phyloP scores from a whole-genome alignment of 2,888 invertebrate genomes.

The Drosophila longiperda region DNA sequence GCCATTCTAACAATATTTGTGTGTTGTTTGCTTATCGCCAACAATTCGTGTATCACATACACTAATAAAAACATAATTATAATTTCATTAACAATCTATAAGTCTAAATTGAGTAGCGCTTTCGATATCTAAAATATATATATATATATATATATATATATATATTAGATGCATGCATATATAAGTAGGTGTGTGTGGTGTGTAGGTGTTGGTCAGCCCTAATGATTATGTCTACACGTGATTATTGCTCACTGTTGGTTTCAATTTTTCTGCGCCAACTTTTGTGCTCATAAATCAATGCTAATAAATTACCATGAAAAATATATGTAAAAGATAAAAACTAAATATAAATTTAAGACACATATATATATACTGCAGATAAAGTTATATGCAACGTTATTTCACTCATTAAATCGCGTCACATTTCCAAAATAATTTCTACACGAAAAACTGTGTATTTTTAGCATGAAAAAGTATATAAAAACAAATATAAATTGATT shows the following conservation, averaged over 20 bases:
- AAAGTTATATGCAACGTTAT: constrained; percentile 10
- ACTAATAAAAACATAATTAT: constrained; percentile 61
- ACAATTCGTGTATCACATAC: constrained; percentile 35
- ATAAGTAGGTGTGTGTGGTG: not conserved
- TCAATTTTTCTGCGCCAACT: constrained; percentile 39
- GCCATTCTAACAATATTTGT: not conserved
- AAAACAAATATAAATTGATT: constrained; percentile 19
- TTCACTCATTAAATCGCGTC: constrained; percentile 71
- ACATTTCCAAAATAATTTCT: constrained; percentile 48
- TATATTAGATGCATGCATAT: not conserved
- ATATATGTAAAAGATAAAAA: constrained; percentile 23
- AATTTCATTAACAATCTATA: constrained; percentile 78
- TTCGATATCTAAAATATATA: constrained; percentile 39
- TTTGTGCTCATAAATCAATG: constrained; percentile 36
- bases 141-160: constrained; percentile 2
- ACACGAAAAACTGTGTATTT: constrained; percentile 35
- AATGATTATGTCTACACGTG: constrained; percentile 62
- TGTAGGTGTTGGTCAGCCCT: constrained; percentile 5
- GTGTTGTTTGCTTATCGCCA: constrained; percentile 33
- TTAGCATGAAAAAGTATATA: constrained; percentile 26
- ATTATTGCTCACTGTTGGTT: constrained; percentile 46
- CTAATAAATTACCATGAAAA: constrained; percentile 24
- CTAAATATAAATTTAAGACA: constrained; percentile 42
- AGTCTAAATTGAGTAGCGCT: constrained; percentile 61
- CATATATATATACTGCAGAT: constrained; percentile 12